Percentiles rank a stretch among this genome's conserved stretches.
Conservation (phyloP, 2,797 vertebrate species). For the Ptychobarbus kaznakovi region DNA sequence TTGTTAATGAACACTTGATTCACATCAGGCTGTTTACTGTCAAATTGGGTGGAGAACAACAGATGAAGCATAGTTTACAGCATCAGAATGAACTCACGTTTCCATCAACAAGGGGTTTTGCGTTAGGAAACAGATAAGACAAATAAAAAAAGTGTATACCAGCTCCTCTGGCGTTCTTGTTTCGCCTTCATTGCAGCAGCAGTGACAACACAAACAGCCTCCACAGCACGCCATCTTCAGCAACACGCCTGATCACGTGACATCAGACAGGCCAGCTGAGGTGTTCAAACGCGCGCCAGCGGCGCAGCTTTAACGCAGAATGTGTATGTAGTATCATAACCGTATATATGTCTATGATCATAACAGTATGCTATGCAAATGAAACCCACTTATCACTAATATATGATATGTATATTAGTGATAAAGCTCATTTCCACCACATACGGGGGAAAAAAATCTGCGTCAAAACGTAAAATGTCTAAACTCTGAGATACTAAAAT, state of each 20-base stretch:
- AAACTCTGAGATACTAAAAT: background rate
- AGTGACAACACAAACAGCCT: slow-evolving; percentile 81
- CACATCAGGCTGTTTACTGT: slow-evolving; percentile 2
- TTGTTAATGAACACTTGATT: background rate
- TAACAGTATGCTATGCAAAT: background rate
- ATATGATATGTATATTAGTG: too few species aligned
- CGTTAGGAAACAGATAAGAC: background rate
- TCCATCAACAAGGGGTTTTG: background rate
- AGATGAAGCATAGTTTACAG: background rate
- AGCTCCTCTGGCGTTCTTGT: slow-evolving; percentile 92
- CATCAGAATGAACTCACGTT: background rate
- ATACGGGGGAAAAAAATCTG: background rate
- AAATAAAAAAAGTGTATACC: slow-evolving; percentile 72
- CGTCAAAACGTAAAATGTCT: background rate
- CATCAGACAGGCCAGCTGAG: slow-evolving; percentile 2
- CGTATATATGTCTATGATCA: too few species aligned
- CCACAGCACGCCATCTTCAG: slow-evolving; percentile 90
- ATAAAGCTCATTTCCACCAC: too few species aligned
- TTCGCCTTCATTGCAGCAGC: slow-evolving; percentile 87
- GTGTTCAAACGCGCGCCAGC: background rate
- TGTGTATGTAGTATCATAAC: too few species aligned
- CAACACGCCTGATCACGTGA: slow-evolving; percentile 55
- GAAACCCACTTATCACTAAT: too few species aligned
- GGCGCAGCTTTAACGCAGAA: slow-evolving; percentile 32
- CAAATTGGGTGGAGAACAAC: slow-evolving; percentile 4